Conservation (phyloP, 2,797 vertebrate species). For the Melanotaenia boesemani region DNA sequence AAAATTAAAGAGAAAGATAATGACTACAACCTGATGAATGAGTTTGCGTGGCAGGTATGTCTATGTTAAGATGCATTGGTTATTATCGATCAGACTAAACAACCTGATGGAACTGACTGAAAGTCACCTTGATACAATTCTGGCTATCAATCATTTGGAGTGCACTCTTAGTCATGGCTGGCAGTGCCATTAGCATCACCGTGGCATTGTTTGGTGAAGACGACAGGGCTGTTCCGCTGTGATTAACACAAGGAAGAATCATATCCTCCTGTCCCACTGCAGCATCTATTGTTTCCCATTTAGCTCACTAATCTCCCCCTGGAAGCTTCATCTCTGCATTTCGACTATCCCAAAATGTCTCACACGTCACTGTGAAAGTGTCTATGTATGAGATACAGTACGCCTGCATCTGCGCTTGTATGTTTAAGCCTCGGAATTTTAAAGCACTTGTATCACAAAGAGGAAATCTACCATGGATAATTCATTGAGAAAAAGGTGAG, state of each 20-base stretch:
- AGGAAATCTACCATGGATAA: conserved; percentile 79
- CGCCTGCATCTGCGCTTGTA: conserved; percentile 47
- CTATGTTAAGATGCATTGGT: conserved; percentile 74
- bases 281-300: conserved; percentile 73
- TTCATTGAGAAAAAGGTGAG: conserved; percentile 71
- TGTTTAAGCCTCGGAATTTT: conserved; percentile 69
- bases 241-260: conserved; percentile 82
- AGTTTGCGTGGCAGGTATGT: conserved; percentile 66
- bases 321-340: conserved; percentile 69
- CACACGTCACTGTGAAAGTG: conserved; percentile 62
- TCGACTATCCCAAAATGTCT: conserved; percentile 70
- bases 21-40: conserved; percentile 74
- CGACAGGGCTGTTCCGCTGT: conserved; percentile 74
- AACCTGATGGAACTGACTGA: conserved; percentile 81
- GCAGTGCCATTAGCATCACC: conserved; percentile 85
- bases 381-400: conserved; percentile 46
- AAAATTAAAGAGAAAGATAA: conserved; percentile 65
- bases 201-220: conserved; percentile 81
- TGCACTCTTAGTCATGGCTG: conserved; percentile 78
- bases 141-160: conserved; percentile 83
- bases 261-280: conserved; percentile 72
- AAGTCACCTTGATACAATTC: conserved; percentile 88
- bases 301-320: conserved; percentile 72
- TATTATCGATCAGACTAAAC: conserved; percentile 85
- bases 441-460: conserved; percentile 71